Percentiles rank a stretch among this genome's conserved stretches.
Conservation (phyloP, 1,140 invertebrate genomes). For the Meloidogyne chitwoodi region DNA sequence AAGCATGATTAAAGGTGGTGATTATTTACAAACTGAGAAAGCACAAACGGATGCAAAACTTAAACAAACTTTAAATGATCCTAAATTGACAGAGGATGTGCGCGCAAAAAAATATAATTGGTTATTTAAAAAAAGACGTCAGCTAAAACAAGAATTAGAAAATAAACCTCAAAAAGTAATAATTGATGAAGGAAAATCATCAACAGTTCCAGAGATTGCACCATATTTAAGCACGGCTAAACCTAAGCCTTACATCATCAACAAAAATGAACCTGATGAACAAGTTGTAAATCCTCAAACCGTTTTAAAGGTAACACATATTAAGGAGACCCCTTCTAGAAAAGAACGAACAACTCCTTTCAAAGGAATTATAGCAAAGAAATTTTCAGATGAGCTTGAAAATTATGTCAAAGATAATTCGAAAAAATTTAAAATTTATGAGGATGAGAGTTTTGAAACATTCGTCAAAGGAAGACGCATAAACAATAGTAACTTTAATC, state of each 20-base stretch:
- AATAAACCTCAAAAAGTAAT: slow-evolving; percentile 13
- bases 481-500: too few species aligned
- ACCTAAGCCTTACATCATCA: too few species aligned
- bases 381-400: too few species aligned
- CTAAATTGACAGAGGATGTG: not conserved
- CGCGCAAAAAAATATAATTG: not conserved
- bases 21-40: not conserved
- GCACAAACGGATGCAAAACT: not conserved
- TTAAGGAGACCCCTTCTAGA: not conserved
- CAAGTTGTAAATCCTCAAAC: too few species aligned
- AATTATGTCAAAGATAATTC: too few species aligned
- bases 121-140: slow-evolving; percentile 5
- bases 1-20: not conserved
- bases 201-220: not conserved
- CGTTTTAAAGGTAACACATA: too few species aligned
- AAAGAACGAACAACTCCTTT: not conserved
- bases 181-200: not conserved
- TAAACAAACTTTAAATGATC: not conserved
- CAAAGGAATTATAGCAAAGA: not conserved
- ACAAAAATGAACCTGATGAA: too few species aligned
- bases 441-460: too few species aligned
- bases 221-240: slow-evolving; percentile 10
- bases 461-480: too few species aligned
- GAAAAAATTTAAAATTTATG: too few species aligned
- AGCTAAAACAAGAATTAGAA: slow-evolving; percentile 8